Percentiles rank a stretch among this genome's conserved stretches.
phyloP scores from a whole-genome alignment of 2,113 vertebrate species.

The Neodontobutis hainanensis region DNA sequence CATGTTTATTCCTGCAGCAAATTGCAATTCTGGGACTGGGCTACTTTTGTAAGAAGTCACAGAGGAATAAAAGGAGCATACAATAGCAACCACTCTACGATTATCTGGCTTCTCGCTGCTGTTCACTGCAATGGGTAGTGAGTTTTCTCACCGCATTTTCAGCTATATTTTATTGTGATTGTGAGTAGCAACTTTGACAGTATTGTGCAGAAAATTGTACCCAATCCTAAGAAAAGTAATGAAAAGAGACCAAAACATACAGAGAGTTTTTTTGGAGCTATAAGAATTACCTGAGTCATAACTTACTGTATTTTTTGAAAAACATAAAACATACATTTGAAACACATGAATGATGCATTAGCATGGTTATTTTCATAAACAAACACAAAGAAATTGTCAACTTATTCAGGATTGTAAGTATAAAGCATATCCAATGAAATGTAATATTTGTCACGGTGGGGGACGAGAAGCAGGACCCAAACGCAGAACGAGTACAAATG shows the following conservation, averaged over 20 bases:
- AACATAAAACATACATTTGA: too few relatives aligned
- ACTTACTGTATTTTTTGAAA: too few relatives aligned
- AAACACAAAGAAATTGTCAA: too few relatives aligned
- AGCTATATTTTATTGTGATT: neutral
- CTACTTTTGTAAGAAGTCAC: conserved; percentile 4
- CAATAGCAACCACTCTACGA: conserved; percentile 9
- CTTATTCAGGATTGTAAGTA: too few relatives aligned
- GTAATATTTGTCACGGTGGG: too few relatives aligned
- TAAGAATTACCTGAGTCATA: too few relatives aligned
- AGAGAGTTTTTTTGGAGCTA: too few relatives aligned
- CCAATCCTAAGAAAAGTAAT: neutral
- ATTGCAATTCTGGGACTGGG: neutral
- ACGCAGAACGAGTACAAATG: too few relatives aligned
- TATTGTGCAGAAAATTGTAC: neutral
- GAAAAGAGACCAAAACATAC: neutral
- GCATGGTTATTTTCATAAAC: too few relatives aligned
- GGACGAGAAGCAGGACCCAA: too few relatives aligned
- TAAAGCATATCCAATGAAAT: too few relatives aligned
- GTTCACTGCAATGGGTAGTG: neutral
- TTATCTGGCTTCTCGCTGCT: conserved; percentile 10
- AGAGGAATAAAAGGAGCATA: neutral
- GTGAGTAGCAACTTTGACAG: neutral
- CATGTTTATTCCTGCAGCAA: conserved; percentile 21
- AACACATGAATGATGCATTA: too few relatives aligned
- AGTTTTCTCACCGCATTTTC: neutral